A percentile compares a stretch with the other conserved stretches of the same genome.
Conservation (phyloP, 2,797 vertebrate genomes). For the Diplodus puntazzo region DNA sequence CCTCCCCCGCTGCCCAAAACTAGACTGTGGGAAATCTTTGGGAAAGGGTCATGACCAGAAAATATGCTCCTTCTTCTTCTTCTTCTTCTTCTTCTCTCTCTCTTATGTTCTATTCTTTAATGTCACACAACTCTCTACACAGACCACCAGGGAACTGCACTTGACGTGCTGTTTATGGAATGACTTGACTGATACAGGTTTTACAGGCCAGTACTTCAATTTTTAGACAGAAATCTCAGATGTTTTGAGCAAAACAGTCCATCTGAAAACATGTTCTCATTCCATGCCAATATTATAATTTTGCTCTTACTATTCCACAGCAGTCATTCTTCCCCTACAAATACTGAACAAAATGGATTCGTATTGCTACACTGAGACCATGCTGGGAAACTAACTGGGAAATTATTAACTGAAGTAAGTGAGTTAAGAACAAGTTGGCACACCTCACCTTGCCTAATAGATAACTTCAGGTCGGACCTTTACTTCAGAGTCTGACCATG, state of each 20-base stretch:
- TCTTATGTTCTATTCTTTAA: constrained; percentile 46
- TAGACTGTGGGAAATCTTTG: constrained; percentile 80
- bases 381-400: constrained; percentile 13
- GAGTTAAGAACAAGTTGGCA: neutral
- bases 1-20: constrained; percentile 40
- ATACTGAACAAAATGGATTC: neutral
- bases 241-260: neutral
- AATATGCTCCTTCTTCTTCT: constrained; percentile 53
- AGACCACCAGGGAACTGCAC: constrained; percentile 53
- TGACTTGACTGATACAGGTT: constrained; percentile 12
- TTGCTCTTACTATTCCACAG: neutral
- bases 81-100: constrained; percentile 24
- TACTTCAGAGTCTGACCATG: neutral
- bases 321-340: neutral
- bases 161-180: constrained; percentile 38
- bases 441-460: neutral
- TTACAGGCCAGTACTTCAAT: constrained; percentile 4
- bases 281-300: neutral
- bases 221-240: neutral
- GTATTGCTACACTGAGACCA: neutral
- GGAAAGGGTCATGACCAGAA: constrained; percentile 74
- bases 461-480: neutral
- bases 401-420: constrained; percentile 29
- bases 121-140: constrained; percentile 55
- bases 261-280: neutral